These are phyloP conservation scores for Phortica variegata DNA, from an alignment of 1,140 invertebrate genomes.

Conservation along the genomic window DNA sequence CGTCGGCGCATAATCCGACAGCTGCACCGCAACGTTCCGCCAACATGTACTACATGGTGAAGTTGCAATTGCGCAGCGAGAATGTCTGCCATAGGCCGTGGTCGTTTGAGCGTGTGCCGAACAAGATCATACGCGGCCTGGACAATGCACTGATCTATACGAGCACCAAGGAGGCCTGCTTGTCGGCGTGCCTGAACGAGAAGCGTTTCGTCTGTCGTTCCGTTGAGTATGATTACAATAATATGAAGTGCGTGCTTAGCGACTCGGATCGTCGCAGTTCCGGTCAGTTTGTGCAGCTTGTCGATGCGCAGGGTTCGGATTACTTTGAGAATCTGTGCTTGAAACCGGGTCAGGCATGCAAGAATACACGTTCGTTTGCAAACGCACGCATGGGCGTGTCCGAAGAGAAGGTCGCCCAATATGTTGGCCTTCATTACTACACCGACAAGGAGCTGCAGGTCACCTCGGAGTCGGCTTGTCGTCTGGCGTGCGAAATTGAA, in stretches of 20 bases:
- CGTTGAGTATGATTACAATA: slow-evolving; percentile 91
- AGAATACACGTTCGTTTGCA: slow-evolving; percentile 73
- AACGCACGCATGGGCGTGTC: slow-evolving; percentile 83
- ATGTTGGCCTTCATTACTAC: slow-evolving; percentile 88
- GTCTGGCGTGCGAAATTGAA: slow-evolving; percentile 87
- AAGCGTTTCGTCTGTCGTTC: slow-evolving; percentile 88
- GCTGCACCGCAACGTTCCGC: slow-evolving; percentile 78
- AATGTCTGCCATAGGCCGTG: slow-evolving; percentile 88
- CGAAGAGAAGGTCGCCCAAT: slow-evolving; percentile 86
- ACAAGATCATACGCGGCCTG: slow-evolving; percentile 84
- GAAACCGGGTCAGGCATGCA: slow-evolving; percentile 81
- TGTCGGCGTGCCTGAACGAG: slow-evolving; percentile 90
- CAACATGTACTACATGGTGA: slow-evolving; percentile 95
- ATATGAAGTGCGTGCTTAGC: slow-evolving; percentile 84
- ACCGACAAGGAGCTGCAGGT: slow-evolving; percentile 90
- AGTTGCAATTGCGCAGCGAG: slow-evolving; percentile 85
- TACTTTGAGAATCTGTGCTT: slow-evolving; percentile 96
- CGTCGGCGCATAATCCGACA: slow-evolving; percentile 81
- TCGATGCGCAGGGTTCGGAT: slow-evolving; percentile 87
- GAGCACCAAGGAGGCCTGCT: slow-evolving; percentile 89
- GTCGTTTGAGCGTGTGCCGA: slow-evolving; percentile 90
- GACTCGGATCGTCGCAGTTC: slow-evolving; percentile 84
- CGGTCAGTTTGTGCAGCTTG: slow-evolving; percentile 79
- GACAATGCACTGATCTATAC: slow-evolving; percentile 92
- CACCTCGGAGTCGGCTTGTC: slow-evolving; percentile 79